phyloP scores from a whole-genome alignment of 2,797 vertebrate genomes.

The Notolepis coatsorum region DNA sequence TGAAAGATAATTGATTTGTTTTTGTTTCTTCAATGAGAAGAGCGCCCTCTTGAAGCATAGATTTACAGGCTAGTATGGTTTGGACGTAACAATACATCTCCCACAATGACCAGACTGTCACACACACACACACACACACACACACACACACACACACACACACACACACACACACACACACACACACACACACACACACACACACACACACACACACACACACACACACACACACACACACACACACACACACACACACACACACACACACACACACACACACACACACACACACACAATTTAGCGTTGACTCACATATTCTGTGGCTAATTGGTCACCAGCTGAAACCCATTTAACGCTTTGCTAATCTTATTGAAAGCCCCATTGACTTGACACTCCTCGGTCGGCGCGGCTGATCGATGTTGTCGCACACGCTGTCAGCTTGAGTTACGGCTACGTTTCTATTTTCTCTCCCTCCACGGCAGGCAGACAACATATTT shows the following conservation, averaged over 20 bases:
- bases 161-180: too few relatives aligned
- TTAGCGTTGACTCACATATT: conserved; percentile 15
- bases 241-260: too few relatives aligned
- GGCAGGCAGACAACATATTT: conserved; percentile 30
- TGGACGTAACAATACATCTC: background rate
- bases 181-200: too few relatives aligned
- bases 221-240: too few relatives aligned
- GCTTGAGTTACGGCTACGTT: conserved; percentile 26
- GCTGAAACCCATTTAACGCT: conserved; percentile 42
- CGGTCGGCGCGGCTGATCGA: conserved; percentile 40
- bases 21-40: background rate
- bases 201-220: too few relatives aligned
- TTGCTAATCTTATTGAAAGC: conserved; percentile 50
- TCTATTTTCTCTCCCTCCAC: background rate
- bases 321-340: conserved; percentile 34
- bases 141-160: too few relatives aligned
- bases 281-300: too few relatives aligned
- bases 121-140: too few relatives aligned
- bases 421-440: background rate
- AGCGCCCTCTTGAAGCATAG: background rate
- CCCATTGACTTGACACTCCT: conserved; percentile 17
- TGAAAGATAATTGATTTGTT: too few relatives aligned
- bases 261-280: too few relatives aligned
- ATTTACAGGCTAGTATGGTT: background rate
- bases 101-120: background rate